These are phyloP conservation scores for Cassiopea andromeda DNA, from an alignment of 30 jellyfish, hydroid and myxozoan species.

Conservation along the genomic window DNA sequence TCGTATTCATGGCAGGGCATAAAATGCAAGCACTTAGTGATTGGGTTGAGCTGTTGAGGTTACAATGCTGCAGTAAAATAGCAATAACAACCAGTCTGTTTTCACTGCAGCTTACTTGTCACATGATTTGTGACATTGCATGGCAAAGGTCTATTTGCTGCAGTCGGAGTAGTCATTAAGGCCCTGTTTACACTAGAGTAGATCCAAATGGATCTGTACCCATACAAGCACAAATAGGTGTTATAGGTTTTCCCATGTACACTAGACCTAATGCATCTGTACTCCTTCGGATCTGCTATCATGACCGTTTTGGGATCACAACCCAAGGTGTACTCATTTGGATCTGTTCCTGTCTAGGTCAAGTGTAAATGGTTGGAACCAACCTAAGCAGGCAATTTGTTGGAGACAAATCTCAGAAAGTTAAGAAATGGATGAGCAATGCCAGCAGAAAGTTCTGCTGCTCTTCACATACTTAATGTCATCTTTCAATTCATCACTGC, in stretches of 20 bases:
- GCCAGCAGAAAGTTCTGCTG: slow-evolving; percentile 39
- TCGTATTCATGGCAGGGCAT: too few relatives aligned
- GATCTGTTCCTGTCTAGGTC: slow-evolving; percentile 53
- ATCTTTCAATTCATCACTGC: slow-evolving; percentile 15
- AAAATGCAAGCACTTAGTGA: too few relatives aligned
- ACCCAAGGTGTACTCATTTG: slow-evolving; percentile 58
- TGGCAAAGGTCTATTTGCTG: too few relatives aligned
- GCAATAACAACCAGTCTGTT: too few relatives aligned
- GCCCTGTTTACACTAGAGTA: slow-evolving; percentile 51
- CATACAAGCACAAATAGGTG: slow-evolving; percentile 29
- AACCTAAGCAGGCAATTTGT: slow-evolving; percentile 25
- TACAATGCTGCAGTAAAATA: too few relatives aligned
- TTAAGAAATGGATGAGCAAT: slow-evolving; percentile 40
- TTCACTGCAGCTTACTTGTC: too few relatives aligned
- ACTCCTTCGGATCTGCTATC: slow-evolving; percentile 35
- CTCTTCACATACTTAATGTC: slow-evolving; percentile 32
- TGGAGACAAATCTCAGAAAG: slow-evolving; percentile 45
- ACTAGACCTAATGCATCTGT: slow-evolving; percentile 26
- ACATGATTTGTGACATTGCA: too few relatives aligned
- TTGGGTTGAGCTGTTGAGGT: too few relatives aligned
- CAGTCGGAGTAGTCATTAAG: too few relatives aligned
- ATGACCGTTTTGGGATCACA: slow-evolving; percentile 47
- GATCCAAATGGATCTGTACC: slow-evolving; percentile 35
- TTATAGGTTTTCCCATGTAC: slow-evolving; percentile 12
- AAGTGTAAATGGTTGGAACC: slow-evolving; percentile 34